phyloP scores from a whole-genome alignment of 1,140 invertebrate species.

The Acarapis woodi region DNA sequence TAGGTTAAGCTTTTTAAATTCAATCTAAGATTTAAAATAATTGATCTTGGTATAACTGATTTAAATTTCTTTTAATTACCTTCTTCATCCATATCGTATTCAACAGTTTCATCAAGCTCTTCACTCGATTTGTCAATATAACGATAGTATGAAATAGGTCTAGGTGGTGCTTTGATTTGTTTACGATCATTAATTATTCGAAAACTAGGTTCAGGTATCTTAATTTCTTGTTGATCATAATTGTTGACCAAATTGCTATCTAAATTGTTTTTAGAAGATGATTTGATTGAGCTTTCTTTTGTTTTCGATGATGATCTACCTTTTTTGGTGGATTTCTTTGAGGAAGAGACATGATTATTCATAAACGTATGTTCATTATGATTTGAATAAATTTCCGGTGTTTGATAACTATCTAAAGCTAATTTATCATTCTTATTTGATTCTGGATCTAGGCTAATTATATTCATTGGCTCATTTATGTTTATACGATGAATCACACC shows the following conservation, averaged over 20 bases:
- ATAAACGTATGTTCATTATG: too few species aligned
- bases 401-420: too few species aligned
- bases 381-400: too few species aligned
- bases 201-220: constrained; percentile 48
- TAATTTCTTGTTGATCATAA: not conserved
- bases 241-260: not conserved
- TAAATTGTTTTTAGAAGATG: not conserved
- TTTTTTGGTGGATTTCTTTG: too few species aligned
- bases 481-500: constrained; percentile 24
- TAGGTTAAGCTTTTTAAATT: too few species aligned
- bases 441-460: constrained; percentile 12
- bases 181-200: constrained; percentile 43
- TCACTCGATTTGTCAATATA: constrained; percentile 84
- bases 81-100: constrained; percentile 95
- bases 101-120: constrained; percentile 70
- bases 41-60: too few species aligned
- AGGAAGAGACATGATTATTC: too few species aligned
- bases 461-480: constrained; percentile 21
- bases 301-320: too few species aligned
- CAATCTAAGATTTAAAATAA: too few species aligned
- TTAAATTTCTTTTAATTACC: too few species aligned
- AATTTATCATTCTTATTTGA: too few species aligned
- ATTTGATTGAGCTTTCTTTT: too few species aligned
- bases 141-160: constrained; percentile 42
- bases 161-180: constrained; percentile 41